phyloP scores from a whole-genome alignment of 2,797 vertebrate species.

The Siniperca undulata region DNA sequence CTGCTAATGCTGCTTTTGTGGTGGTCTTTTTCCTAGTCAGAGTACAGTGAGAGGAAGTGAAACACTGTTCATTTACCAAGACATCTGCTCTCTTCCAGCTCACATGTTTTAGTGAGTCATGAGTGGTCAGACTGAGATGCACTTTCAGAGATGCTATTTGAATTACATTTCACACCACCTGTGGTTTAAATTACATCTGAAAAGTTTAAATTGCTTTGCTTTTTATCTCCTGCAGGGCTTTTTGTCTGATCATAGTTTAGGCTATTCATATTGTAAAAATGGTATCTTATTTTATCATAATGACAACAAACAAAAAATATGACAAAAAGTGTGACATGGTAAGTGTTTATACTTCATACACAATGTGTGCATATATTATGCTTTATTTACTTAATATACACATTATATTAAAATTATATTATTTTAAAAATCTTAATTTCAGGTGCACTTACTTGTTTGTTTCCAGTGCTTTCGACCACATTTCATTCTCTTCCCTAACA shows the following conservation, averaged over 20 bases:
- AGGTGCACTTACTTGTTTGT: too few species aligned
- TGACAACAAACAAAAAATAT: neutral
- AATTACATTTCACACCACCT: slow-evolving; percentile 21
- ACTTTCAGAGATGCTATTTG: slow-evolving; percentile 14
- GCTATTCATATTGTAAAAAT: neutral
- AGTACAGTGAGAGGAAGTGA: slow-evolving; percentile 26
- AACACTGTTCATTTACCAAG: slow-evolving; percentile 31
- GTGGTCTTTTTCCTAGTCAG: neutral
- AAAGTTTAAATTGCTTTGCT: neutral
- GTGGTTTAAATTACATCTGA: slow-evolving; percentile 30
- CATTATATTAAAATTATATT: neutral
- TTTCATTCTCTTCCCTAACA: neutral
- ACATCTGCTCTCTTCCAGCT: slow-evolving; percentile 22
- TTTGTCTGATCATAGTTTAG: neutral
- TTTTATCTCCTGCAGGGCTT: neutral
- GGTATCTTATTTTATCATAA: neutral
- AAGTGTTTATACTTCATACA: neutral
- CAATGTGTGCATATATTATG: neutral
- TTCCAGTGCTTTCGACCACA: neutral
- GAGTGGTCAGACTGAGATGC: slow-evolving; percentile 5
- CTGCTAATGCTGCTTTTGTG: slow-evolving; percentile 29
- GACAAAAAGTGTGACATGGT: neutral
- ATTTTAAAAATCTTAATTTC: neutral
- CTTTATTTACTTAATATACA: neutral
- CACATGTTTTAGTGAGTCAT: slow-evolving; percentile 24